phyloP scores from a whole-genome alignment of 2,888 invertebrate species.

The Drosophila histrio region DNA sequence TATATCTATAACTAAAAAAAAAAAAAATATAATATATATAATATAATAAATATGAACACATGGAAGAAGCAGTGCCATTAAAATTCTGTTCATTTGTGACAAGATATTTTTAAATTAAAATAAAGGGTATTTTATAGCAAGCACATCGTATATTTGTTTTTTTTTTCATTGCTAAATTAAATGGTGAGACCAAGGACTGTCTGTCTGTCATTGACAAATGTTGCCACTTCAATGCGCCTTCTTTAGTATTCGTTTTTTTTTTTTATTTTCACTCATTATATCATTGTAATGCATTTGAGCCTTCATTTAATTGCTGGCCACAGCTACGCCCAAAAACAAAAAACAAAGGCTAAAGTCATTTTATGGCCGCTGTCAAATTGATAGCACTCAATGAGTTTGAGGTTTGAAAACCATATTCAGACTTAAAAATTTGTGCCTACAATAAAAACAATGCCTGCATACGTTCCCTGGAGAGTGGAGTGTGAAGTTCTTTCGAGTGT shows the following conservation, averaged over 20 bases:
- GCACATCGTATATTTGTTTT: background rate
- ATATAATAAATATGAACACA: no score
- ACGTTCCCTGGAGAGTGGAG: constrained; percentile 14
- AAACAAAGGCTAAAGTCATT: constrained; percentile 15
- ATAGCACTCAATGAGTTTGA: constrained; percentile 45
- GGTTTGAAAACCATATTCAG: constrained; percentile 16
- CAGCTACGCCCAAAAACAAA: constrained; percentile 27
- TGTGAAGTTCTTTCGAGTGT: constrained; percentile 27
- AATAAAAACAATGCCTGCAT: constrained; percentile 27
- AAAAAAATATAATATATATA: no score
- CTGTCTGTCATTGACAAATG: constrained; percentile 52
- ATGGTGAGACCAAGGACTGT: constrained; percentile 11
- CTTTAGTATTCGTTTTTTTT: constrained; percentile 17
- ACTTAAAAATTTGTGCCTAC: constrained; percentile 24
- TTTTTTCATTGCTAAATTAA: constrained; percentile 8
- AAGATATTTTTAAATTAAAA: background rate
- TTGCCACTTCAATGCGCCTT: constrained; percentile 36
- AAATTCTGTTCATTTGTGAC: background rate
- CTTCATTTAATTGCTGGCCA: constrained; percentile 62
- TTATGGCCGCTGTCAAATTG: constrained; percentile 56
- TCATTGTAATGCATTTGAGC: constrained; percentile 27
- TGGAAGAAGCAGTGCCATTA: background rate
- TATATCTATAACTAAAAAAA: no score
- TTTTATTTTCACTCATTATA: background rate
- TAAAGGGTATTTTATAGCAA: background rate